phyloP scores from a whole-genome alignment of 2,797 vertebrate species.

The Argya squamiceps region DNA sequence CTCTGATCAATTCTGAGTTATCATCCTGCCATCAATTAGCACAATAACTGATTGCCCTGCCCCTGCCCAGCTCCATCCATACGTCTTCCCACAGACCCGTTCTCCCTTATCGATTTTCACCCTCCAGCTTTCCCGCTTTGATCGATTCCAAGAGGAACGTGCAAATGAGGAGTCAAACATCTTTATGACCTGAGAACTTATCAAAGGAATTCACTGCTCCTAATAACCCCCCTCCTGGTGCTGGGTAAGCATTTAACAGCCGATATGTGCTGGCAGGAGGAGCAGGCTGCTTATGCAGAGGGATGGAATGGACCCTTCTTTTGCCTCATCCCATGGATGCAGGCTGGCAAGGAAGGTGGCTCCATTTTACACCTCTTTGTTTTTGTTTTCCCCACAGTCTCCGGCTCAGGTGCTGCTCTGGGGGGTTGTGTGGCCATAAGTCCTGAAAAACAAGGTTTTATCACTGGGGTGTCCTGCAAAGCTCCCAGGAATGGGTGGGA shows the following conservation, averaged over 20 bases:
- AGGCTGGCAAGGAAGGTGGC: not conserved
- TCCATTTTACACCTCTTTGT: not conserved
- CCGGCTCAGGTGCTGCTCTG: not conserved
- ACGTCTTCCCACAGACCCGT: not conserved
- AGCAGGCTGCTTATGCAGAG: not conserved
- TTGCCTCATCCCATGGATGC: not conserved
- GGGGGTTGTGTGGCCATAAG: not conserved
- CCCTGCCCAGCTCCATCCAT: not conserved
- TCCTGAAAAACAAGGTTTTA: not conserved
- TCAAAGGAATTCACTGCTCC: not conserved
- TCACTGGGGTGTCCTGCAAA: not conserved
- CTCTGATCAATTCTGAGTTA: constrained; percentile 12
- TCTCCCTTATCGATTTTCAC: constrained; percentile 26
- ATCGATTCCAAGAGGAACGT: constrained; percentile 9
- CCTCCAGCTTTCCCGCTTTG: not conserved
- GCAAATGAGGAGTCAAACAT: constrained; percentile 44
- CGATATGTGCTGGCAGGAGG: not conserved
- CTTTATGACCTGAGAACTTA: constrained; percentile 21
- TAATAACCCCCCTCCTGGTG: not conserved
- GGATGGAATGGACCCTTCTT: not conserved
- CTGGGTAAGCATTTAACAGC: not conserved
- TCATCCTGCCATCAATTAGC: not conserved
- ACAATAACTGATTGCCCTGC: not conserved
- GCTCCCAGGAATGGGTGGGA: not conserved
- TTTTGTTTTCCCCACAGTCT: accelerated